Evolutionary conservation across 2,797 vertebrate species (phyloP), one percentile per base, ranked within the genome.

Genomic region (Thripadectes ignobilis): DNA sequence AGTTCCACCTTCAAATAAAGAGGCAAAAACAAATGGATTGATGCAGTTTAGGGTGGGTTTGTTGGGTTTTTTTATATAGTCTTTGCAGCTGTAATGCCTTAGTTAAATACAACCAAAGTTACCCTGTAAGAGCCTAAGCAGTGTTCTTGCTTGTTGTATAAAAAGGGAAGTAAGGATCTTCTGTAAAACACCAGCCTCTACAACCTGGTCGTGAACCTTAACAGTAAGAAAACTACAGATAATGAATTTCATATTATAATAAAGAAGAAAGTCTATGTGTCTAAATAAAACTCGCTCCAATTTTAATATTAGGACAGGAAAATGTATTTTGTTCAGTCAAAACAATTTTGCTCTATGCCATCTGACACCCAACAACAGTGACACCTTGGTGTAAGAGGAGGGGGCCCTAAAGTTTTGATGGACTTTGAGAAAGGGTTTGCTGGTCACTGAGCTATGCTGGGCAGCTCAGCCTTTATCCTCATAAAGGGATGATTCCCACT

Each of bases 11-110:
- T 52, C 41, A 68, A 43, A 49, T 14, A 58, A 2, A 32, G 49
- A 57, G 12, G 36, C 6, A 2, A 48, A 85, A 73, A 39, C 12
- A 68, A 73, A 65, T 20, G 0, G 0, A 26, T 69, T 73, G 34
- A 15, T 88, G 14, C 0, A 0, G 19, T 17, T 85, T 73, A 36
- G 2, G 9, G 6, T 48, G 24, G 34, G 57, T 5, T 3, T 23
- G 22, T 48, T 48, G 23, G 24, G 14, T 4, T 4, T 58, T 68
- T 73, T 76, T 68, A 54, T 66, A 34, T 1, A 39, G 45, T 30
- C 21, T 78, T 92, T 51, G 34, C 36, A 58, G 48, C 32, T 0
- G 0, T 38, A 49, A 15, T 74, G 51, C 13, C 4, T 51, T 88
- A 48, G 52, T 81, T 55, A 84, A 24, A 63, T 19, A 54, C 3